Percentiles rank a stretch among this genome's conserved stretches.
These are phyloP conservation scores for Subanguina moxae DNA, from an alignment of 1,140 invertebrate species.

Conservation along the genomic window DNA sequence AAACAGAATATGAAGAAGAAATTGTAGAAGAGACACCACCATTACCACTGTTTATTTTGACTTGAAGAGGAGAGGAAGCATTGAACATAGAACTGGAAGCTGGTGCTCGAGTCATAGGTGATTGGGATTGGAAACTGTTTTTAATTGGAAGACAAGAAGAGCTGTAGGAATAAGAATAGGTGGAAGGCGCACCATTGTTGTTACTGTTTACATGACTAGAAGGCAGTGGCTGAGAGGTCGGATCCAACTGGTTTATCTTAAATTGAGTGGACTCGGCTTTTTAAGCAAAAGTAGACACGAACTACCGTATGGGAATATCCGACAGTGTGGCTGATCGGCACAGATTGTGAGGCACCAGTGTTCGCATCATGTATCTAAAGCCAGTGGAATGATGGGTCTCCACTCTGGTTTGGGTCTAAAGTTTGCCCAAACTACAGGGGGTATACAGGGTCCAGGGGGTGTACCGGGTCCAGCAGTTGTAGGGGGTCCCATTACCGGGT, in stretches of 20 bases:
- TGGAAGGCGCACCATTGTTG: neutral
- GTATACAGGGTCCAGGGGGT: too few species aligned
- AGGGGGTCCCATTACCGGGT: too few species aligned
- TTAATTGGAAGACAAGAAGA: neutral
- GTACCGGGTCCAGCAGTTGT: too few species aligned
- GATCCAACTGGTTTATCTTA: neutral
- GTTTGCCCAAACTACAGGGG: too few species aligned
- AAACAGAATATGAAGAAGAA: too few species aligned
- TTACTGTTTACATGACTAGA: neutral
- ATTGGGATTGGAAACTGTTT: too few species aligned
- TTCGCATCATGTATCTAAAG: conserved; percentile 45
- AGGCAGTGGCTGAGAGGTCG: neutral
- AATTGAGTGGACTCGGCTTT: neutral
- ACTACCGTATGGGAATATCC: conserved; percentile 21
- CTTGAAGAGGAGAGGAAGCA: too few species aligned
- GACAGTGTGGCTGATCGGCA: conserved; percentile 33
- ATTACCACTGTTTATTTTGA: too few species aligned
- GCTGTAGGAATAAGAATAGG: neutral
- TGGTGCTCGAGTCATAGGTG: too few species aligned
- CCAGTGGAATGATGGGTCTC: conserved; percentile 1
- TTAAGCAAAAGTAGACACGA: neutral
- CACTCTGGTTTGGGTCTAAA: too few species aligned
- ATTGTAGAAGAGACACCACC: too few species aligned
- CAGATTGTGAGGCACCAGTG: conserved; percentile 36
- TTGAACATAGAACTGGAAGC: too few species aligned